These are phyloP conservation scores for Heterohyrax brucei DNA, from an alignment of 2,797 vertebrate genomes.

Conservation along the genomic window DNA sequence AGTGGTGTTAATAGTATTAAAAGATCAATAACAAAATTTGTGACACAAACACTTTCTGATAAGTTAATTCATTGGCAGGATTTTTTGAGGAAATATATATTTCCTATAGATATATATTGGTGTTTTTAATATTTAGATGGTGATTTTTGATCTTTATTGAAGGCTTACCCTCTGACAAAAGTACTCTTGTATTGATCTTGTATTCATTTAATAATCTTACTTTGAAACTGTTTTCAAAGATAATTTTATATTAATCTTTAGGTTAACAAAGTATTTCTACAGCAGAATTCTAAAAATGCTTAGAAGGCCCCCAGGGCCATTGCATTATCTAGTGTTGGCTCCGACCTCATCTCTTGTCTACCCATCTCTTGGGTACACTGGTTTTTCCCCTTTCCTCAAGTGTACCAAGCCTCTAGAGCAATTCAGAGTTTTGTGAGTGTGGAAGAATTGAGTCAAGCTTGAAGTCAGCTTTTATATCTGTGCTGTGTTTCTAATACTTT, in stretches of 20 bases:
- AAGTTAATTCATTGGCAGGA: constrained; percentile 8
- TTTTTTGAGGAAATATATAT: constrained; percentile 24
- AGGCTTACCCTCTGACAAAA: constrained; percentile 20
- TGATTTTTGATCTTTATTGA: neutral
- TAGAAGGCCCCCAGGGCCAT: neutral
- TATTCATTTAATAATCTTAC: neutral
- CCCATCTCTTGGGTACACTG: neutral
- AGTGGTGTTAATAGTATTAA: constrained; percentile 37
- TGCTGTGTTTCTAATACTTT: neutral
- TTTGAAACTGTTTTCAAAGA: constrained; percentile 47
- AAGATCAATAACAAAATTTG: constrained; percentile 40
- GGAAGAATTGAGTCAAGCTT: neutral
- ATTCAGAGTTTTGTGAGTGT: neutral
- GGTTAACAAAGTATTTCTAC: constrained; percentile 4
- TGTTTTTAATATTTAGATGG: neutral
- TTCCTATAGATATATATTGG: neutral
- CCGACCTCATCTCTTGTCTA: neutral
- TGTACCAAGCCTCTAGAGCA: neutral
- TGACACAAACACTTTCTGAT: neutral
- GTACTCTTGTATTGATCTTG: neutral
- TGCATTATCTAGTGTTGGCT: neutral
- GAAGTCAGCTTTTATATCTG: constrained; percentile 1
- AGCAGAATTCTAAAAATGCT: neutral
- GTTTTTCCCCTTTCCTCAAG: neutral
- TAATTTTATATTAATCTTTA: neutral